Evolutionary conservation across 2,888 invertebrate genomes (phyloP), one percentile per base, ranked within the genome.

Genomic region (Hirtodrosophila alboralis): DNA sequence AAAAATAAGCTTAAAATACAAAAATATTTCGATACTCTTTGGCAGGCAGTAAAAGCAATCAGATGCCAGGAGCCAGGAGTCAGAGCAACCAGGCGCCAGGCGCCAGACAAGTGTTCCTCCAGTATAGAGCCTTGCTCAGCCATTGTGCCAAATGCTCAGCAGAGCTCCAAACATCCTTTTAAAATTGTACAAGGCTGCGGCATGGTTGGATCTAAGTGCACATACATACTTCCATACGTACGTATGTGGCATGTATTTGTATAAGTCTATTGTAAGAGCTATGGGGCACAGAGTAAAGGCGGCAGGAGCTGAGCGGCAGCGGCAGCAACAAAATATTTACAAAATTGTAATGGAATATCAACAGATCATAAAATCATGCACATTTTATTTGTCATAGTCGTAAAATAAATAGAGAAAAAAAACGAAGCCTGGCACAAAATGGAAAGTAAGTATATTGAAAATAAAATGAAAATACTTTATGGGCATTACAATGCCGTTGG

Each of bases 341-440:
- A 83, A 83, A 83, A 86, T 86, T 86, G 84, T 83, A 83, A 83
- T 83, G 86, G 81, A 83, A 83, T 83, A 83, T 83, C 81, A 83
- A 83, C 81, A 83, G 86, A 83, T 83, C 86, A 83, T 83, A 83
- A 83, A 83, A 83, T 83, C 81, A 83, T 80, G 86, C 86, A 80
- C 81, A 83, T 83, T 86, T 83, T 83, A 83, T 83, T 83, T 83
- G 81, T 86, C 81, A 70, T 84, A 84, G 66, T 70, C 78, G 78
- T 80, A 84, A 77, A 74, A 73, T 61, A 59, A 79, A 65, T 49
- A 72, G 33, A 37, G 31, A 51, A 41, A 30, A 45, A 0, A 31
- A 21, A 27, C 49, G 49, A 56, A 60, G 43, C 53, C 61, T 44
- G 44, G 36, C 49, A 51, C 38, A 60, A 64, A 75, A 59, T 63